Percentiles rank a stretch among this genome's conserved stretches.
Evolutionary conservation across 2,797 vertebrate genomes (phyloP).

Genomic region (Platalea minor): DNA sequence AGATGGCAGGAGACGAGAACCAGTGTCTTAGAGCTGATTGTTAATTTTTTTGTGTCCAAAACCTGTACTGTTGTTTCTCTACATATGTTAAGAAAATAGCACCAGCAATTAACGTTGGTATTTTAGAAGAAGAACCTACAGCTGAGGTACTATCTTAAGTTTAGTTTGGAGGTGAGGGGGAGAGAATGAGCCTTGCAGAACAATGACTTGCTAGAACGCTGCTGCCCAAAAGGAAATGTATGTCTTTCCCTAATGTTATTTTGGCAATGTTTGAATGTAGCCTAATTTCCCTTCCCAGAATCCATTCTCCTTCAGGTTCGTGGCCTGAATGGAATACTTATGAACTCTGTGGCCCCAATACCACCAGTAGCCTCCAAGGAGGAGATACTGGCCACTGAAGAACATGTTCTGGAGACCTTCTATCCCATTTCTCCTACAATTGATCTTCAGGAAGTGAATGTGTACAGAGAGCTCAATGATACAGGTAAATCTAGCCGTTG

Average conservation of each 20-base stretch:
- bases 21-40: not conserved
- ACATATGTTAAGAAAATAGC: not conserved
- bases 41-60: not conserved
- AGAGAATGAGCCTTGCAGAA: not conserved
- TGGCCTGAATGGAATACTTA: conserved; percentile 78
- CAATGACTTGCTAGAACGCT: not conserved
- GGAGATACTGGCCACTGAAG: conserved; percentile 81
- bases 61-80: not conserved
- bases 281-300: conserved; percentile 72
- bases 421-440: conserved; percentile 89
- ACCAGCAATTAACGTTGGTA: not conserved
- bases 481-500: conserved; percentile 70
- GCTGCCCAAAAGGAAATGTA: not conserved
- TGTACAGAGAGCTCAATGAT: conserved; percentile 78
- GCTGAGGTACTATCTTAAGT: not conserved
- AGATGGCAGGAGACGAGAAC: not conserved
- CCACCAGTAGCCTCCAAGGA: conserved; percentile 77
- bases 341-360: conserved; percentile 80
- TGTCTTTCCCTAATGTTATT: not conserved
- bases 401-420: conserved; percentile 81
- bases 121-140: not conserved
- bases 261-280: not conserved
- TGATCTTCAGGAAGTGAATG: conserved; percentile 82
- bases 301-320: conserved; percentile 85
- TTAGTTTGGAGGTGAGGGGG: not conserved